Base-by-base conservation (phyloP, 2,888 invertebrate species). In the Pammene fasciana region DNA sequence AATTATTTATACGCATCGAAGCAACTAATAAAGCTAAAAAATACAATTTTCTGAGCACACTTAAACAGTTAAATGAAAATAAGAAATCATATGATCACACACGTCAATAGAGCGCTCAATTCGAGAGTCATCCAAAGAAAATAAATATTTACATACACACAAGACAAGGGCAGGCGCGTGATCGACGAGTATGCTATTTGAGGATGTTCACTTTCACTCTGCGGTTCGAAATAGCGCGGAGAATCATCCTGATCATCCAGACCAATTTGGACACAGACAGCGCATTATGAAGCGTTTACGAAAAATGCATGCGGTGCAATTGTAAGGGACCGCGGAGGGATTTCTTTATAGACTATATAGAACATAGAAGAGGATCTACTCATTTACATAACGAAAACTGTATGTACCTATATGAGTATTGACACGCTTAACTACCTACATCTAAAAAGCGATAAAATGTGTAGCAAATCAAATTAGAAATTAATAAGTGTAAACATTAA, bases 121-220 rank as follows among this genome's bases (percentile, higher is more conserved):
- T 14, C 54, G 13, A 55, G 18, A 55, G 61, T 62, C 48, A 56
- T 50, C 43, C 38, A 34, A 68, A 56, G 38, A 65, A 56, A 50
- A 68, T 57, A 62, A 57, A 68, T 57, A 62, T 56, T 50, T 38
- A 54, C 54, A 4, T n/a, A 56, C 62, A 43, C 14, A 36, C 56
- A 50, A 43, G 11, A 36, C 56, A 50, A 50, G 56, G 57, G 68
- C 60, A 10, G 11, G 26, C 61, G 61, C 55, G 55, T 67, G 67
- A 62, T 50, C 34, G 56, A 41, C 66, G 57, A 38, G 48, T 48
- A 45, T 45, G 55, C 55, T 67, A 67, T 67, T 67, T 67, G 48
- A 41, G 48, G 55, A 48, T 38, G 38, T 55, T 61, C 67, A 60
- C 60, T 61, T 67, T 67, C 56, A 68, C 56, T 68, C 50, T 62